Base-by-base conservation (phyloP, 2,888 invertebrate genomes). In the Parapristionchus giblindavisi region DNA sequence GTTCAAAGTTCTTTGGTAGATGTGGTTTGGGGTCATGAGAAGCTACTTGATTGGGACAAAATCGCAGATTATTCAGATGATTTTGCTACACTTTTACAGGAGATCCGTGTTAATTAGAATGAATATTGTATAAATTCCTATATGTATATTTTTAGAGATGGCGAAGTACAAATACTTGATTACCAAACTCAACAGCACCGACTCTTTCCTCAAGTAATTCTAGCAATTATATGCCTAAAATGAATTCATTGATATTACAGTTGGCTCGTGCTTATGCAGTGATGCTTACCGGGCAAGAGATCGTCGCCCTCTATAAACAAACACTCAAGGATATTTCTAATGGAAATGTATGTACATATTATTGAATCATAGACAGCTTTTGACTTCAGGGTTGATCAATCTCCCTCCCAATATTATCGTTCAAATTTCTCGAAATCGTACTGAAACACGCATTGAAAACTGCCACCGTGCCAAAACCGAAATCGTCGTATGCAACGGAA, bases 171-270 rank as follows among this genome's bases (percentile, higher is more conserved):
- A 89, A 94, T 98, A 82, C 89, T 98, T 77, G 95, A 97, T 87
- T 98, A 94, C 88, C 92, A 94, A 78, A 95, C 96, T 0, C 97
- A 98, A 87, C 96, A 96, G 88, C 92, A 94, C 88, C 96, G 96
- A 89, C 89, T 98, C 34, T 93, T 97, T 83, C 93, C 96, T 0
- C 91, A 92, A 83, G 91, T 96, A 71, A 34, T 32, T 0, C 1
- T 56, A 8, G 21, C 11, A 29, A 2, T n/a, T 27, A 29, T 6
- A 43, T 48, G 27, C 21, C 14, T 1, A 43, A 29, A 21, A 29
- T n/a, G 11, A 61, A 61, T 36, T 48, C 21, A 36, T n/a, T 5
- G 21, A 51, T 24, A 3, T 8, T n/a, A 6, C 80, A 83, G 38
- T 66, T 86, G 24, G 85, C 95, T 0, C 91, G 93, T 1, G 92